These are phyloP conservation scores for Psettodes erumei DNA, from an alignment of 2,113 vertebrate species.

Conservation along the genomic window DNA sequence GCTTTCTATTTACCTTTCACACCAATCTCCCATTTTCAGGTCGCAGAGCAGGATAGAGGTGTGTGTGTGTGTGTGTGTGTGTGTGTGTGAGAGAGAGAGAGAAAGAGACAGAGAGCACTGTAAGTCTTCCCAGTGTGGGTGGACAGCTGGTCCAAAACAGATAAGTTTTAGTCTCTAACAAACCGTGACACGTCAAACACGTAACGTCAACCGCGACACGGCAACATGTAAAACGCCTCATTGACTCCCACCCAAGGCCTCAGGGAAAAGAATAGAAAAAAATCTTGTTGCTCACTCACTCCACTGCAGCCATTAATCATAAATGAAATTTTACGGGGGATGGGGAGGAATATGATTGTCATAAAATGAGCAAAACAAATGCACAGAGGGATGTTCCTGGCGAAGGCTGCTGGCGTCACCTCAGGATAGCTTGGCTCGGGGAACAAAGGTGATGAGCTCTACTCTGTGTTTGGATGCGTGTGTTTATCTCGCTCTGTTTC, in stretches of 20 bases:
- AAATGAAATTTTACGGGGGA: conserved; percentile 61
- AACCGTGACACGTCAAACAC: conserved; percentile 76
- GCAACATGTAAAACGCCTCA: conserved; percentile 73
- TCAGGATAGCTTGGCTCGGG: conserved; percentile 52
- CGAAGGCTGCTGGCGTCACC: conserved; percentile 48
- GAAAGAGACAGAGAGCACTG: conserved; percentile 11
- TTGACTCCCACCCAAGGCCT: conserved; percentile 66
- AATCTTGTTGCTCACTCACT: conserved; percentile 39
- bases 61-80: conserved; percentile 30
- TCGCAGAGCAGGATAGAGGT: conserved; percentile 28
- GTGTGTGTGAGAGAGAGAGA: neutral
- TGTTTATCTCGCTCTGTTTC: conserved; percentile 39
- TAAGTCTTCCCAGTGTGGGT: conserved; percentile 58
- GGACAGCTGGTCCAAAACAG: conserved; percentile 77
- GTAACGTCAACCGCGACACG: conserved; percentile 60
- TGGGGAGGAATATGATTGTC: conserved; percentile 62
- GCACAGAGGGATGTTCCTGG: conserved; percentile 46
- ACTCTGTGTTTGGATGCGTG: conserved; percentile 39
- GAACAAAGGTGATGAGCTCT: conserved; percentile 56
- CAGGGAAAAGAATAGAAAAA: conserved; percentile 50
- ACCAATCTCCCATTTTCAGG: conserved; percentile 71
- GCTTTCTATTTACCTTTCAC: conserved; percentile 83
- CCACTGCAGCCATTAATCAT: conserved; percentile 68
- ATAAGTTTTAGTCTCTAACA: conserved; percentile 73
- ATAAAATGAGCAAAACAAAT: conserved; percentile 68